These are phyloP conservation scores for Rutilus rutilus DNA, from an alignment of 2,113 vertebrate species.

Conservation along the genomic window DNA sequence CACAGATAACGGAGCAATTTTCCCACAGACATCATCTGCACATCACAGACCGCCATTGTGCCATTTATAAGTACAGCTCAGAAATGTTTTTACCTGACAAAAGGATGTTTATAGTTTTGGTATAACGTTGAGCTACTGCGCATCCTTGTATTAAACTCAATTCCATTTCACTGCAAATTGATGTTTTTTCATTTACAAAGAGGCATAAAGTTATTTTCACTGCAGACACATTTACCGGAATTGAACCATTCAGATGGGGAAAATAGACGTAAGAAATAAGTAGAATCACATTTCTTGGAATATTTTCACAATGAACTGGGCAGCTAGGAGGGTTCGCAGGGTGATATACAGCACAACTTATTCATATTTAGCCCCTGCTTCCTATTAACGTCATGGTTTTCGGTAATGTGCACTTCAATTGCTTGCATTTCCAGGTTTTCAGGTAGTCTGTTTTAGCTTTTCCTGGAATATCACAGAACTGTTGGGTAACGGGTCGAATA, in stretches of 20 bases:
- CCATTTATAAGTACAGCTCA: conserved; percentile 22
- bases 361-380: neutral
- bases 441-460: neutral
- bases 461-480: neutral
- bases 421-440: conserved; percentile 13
- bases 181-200: conserved; percentile 2
- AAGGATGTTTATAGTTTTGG: neutral
- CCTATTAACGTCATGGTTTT: neutral
- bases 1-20: conserved; percentile 34
- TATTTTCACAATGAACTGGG: neutral
- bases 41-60: conserved; percentile 26
- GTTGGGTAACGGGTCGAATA: neutral
- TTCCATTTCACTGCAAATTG: neutral
- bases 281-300: neutral
- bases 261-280: conserved; percentile 8
- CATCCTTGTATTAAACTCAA: neutral
- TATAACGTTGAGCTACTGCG: neutral
- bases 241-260: neutral
- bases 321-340: conserved; percentile 1
- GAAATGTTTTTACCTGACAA: conserved; percentile 22
- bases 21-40: neutral
- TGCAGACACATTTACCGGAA: conserved; percentile 7
- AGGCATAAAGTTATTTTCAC: conserved; percentile 16
- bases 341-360: neutral
- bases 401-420: neutral